These are phyloP conservation scores for Hanleya hanleyi DNA, from an alignment of 2,888 invertebrate species.

Conservation along the genomic window DNA sequence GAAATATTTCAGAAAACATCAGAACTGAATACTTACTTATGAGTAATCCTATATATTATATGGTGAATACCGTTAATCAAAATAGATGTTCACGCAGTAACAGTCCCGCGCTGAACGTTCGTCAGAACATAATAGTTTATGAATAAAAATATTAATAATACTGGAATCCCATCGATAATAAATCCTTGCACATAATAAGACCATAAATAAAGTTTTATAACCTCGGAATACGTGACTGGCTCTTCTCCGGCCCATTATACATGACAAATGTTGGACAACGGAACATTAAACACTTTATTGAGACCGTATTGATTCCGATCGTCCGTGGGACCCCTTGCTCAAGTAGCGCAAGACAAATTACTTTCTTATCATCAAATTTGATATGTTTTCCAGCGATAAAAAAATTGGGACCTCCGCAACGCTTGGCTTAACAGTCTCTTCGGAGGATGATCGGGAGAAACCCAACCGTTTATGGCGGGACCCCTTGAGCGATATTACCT, in stretches of 20 bases:
- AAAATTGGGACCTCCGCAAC: background rate
- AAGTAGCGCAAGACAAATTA: constrained; percentile 1
- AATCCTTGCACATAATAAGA: background rate
- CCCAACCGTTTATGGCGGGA: background rate
- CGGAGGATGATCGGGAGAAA: background rate
- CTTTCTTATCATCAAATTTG: constrained; percentile 4
- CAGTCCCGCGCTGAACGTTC: too few species aligned
- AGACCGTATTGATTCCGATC: background rate
- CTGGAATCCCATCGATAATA: background rate
- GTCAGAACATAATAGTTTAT: too few species aligned
- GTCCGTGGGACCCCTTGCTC: background rate
- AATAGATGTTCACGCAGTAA: too few species aligned
- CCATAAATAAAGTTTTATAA: background rate
- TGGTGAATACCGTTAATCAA: too few species aligned
- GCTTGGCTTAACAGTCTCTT: background rate
- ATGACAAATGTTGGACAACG: background rate
- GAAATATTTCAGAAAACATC: too few species aligned
- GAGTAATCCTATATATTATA: background rate
- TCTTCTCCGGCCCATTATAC: background rate
- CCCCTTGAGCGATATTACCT: background rate
- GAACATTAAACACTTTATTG: background rate
- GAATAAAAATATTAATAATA: background rate
- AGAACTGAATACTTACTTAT: too few species aligned
- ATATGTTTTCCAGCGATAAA: constrained; percentile 1
- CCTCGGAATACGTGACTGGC: background rate